Conservation (phyloP, 1,140 invertebrate species). For the Dinothrombium tinctorium region DNA sequence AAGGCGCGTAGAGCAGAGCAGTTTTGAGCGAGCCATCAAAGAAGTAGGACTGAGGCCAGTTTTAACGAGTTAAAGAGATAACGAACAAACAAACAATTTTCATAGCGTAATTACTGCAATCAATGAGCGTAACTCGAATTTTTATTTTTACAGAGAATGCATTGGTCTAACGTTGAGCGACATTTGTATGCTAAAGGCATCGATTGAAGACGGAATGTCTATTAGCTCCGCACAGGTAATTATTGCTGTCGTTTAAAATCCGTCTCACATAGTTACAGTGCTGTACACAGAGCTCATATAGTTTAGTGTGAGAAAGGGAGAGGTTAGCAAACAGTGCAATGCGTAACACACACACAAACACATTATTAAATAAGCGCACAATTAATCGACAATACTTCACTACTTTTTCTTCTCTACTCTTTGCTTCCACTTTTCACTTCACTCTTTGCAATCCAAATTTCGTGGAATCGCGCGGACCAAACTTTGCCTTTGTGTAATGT, state of each 20-base stretch:
- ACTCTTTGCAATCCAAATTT: neutral
- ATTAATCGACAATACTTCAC: neutral
- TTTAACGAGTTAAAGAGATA: neutral
- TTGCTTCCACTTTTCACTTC: neutral
- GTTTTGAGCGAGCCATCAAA: neutral
- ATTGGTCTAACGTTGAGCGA: conserved; percentile 1
- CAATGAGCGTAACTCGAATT: neutral
- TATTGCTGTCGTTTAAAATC: neutral
- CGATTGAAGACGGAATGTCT: neutral
- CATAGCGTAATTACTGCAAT: no score
- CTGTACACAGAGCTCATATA: neutral
- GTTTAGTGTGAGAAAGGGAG: neutral
- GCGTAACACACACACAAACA: neutral
- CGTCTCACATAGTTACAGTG: neutral
- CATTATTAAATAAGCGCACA: neutral
- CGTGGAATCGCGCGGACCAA: neutral
- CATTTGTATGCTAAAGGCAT: neutral
- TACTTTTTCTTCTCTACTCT: neutral
- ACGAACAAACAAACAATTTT: neutral
- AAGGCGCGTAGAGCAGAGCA: neutral
- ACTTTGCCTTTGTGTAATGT: neutral
- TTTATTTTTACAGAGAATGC: neutral
- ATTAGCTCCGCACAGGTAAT: conserved; percentile 1
- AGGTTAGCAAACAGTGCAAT: neutral
- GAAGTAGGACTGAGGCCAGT: neutral